Percentiles rank a stretch among this genome's conserved stretches.
phyloP scores from a whole-genome alignment of 2,113 vertebrate genomes.

The Colius striatus region DNA sequence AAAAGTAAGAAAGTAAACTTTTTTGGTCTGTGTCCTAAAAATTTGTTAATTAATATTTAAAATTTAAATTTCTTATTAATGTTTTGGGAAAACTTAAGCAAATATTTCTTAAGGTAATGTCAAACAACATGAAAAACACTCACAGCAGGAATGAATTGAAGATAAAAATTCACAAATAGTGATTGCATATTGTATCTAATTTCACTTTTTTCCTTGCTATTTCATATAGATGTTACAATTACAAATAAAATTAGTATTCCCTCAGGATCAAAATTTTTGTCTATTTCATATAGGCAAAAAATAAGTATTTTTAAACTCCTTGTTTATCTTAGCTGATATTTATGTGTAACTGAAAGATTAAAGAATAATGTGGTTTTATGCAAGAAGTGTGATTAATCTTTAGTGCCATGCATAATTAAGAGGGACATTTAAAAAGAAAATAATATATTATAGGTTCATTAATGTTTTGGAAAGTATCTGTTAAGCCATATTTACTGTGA shows the following conservation, averaged over 20 bases:
- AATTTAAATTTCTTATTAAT: background rate
- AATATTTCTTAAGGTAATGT: background rate
- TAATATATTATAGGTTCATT: constrained; percentile 23
- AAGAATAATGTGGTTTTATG: constrained; percentile 28
- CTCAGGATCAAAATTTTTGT: background rate
- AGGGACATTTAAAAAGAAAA: constrained; percentile 16
- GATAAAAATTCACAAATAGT: background rate
- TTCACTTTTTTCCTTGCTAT: background rate
- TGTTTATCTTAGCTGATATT: background rate
- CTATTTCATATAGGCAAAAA: background rate
- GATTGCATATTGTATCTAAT: background rate
- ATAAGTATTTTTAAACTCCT: background rate
- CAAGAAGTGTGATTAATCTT: constrained; percentile 38
- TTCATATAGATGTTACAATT: background rate
- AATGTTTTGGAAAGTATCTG: background rate
- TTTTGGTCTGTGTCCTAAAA: background rate
- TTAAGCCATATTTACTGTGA: background rate
- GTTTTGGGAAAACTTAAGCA: background rate
- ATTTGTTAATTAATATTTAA: background rate
- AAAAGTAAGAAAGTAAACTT: background rate
- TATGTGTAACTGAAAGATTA: constrained; percentile 20
- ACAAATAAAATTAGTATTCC: background rate
- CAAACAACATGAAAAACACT: background rate
- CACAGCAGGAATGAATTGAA: background rate
- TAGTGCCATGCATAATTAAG: constrained; percentile 39